Conservation (phyloP, 2,888 invertebrate genomes). For the Lycaena phlaeas region DNA sequence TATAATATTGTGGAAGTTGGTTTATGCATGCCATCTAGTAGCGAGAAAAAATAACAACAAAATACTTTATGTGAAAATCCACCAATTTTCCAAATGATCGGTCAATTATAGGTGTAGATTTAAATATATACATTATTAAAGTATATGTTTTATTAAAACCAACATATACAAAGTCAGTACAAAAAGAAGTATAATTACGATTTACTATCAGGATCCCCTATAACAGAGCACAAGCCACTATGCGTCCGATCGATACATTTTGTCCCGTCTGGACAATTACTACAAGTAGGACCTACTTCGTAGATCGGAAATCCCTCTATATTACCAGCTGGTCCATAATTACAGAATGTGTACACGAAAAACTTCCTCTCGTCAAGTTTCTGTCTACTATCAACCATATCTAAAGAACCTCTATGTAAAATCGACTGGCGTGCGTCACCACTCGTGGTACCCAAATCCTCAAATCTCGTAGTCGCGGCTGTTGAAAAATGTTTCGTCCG, state of each 20-base stretch:
- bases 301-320: slow-evolving; percentile 62
- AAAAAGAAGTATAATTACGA: too few species aligned
- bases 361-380: slow-evolving; percentile 38
- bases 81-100: too few species aligned
- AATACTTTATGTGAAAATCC: too few species aligned
- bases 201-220: slow-evolving; percentile 43
- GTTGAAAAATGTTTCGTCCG: slow-evolving; percentile 44
- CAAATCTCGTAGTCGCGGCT: slow-evolving; percentile 25
- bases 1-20: too few species aligned
- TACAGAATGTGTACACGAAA: slow-evolving; percentile 58
- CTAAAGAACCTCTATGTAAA: slow-evolving; percentile 38
- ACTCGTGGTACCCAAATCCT: slow-evolving; percentile 33
- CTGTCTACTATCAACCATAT: slow-evolving; percentile 21
- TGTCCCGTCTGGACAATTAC: slow-evolving; percentile 55
- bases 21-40: too few species aligned
- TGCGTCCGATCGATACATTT: slow-evolving; percentile 51
- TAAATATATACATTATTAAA: too few species aligned
- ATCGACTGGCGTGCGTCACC: slow-evolving; percentile 34
- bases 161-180: too few species aligned
- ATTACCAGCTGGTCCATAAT: slow-evolving; percentile 64
- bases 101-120: too few species aligned
- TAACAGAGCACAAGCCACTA: slow-evolving; percentile 45
- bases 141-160: too few species aligned
- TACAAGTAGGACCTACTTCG: slow-evolving; percentile 45
- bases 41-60: too few species aligned